Percentiles rank a stretch among this genome's conserved stretches.
These are phyloP conservation scores for Tympanoctomys barrerae DNA, from an alignment of 2,797 vertebrate genomes.

Conservation along the genomic window DNA sequence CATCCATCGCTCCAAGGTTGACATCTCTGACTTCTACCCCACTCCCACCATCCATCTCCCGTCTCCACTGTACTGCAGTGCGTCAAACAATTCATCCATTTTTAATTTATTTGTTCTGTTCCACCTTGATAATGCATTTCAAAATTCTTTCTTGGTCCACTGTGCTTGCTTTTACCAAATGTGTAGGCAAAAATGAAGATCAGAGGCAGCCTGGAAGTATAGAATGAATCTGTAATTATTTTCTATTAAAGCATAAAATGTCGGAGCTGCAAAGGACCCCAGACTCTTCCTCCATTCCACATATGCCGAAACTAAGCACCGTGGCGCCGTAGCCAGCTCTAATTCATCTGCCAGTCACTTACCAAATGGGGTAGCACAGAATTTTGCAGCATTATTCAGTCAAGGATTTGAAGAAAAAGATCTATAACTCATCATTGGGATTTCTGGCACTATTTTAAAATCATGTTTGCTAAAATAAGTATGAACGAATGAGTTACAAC, in stretches of 20 bases:
- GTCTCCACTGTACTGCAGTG: rapidly evolving
- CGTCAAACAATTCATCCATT: not conserved
- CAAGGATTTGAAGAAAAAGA: not conserved
- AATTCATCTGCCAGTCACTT: constrained; percentile 42
- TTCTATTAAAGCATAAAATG: constrained; percentile 47
- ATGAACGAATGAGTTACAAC: constrained; percentile 26
- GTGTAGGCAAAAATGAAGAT: not conserved
- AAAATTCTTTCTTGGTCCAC: not conserved
- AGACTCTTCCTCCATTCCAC: not conserved
- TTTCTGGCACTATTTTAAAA: constrained; percentile 44
- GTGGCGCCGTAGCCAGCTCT: not conserved
- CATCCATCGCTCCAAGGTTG: not conserved
- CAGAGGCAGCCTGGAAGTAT: not conserved
- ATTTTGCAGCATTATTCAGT: not conserved
- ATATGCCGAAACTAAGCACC: not conserved
- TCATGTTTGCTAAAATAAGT: constrained; percentile 52
- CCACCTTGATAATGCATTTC: not conserved
- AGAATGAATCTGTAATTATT: not conserved
- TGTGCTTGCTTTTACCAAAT: not conserved
- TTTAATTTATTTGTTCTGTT: not conserved
- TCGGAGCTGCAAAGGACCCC: not conserved
- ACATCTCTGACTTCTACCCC: not conserved
- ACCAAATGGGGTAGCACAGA: not conserved
- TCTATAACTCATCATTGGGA: constrained; percentile 20
- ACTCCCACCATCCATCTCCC: not conserved